Base-by-base conservation (phyloP, 2,888 invertebrate species). In the Drosophila borborema region DNA sequence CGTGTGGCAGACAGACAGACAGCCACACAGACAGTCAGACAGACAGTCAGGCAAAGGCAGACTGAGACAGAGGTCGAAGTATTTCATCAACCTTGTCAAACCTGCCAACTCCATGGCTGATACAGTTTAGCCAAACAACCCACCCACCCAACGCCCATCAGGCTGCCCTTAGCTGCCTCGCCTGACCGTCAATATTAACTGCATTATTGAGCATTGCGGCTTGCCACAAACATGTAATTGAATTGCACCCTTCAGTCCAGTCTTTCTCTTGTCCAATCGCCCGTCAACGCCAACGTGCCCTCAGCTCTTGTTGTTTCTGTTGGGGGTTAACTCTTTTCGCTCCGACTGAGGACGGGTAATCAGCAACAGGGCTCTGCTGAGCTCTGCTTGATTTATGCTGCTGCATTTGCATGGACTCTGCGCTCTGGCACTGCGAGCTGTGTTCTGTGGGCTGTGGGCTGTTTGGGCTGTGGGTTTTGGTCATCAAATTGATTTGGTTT, bases 171-270 rank as follows among this genome's bases (percentile, higher is more conserved):
- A 28, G 9, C 56, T 16, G 18, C 54, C 31, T 60, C 62, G 53
- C 48, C 49, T 14, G 76, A 66, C 74, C 76, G 77, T 86, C 90
- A 86, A 86, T 86, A 86, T 86, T 86, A 86, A 86, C 86, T 86
- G 86, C 86, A 86, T 86, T 86, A 86, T 89, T 86, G 86, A 86
- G 86, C 90, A 86, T 79, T 86, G 90, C 88, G 86, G 86, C 90
- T 74, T 79, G 86, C 86, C 86, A 89, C 86, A 86, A 86, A 86
- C 86, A 89, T 86, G 86, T 86, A 86, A 86, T 86, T 86, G 86
- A 86, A 87, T 89, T 86, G 81, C 85, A 82, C 80, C 87, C 87
- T 81, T 84, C 69, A 64, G 81, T 83, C 70, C 48, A 31, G 8
- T 18, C 46, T 51, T 83, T 65, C 78, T 63, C 78, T 64, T 60